Evolutionary conservation across 2,113 vertebrate species (phyloP).

Genomic region (Hypomesus transpacificus): DNA sequence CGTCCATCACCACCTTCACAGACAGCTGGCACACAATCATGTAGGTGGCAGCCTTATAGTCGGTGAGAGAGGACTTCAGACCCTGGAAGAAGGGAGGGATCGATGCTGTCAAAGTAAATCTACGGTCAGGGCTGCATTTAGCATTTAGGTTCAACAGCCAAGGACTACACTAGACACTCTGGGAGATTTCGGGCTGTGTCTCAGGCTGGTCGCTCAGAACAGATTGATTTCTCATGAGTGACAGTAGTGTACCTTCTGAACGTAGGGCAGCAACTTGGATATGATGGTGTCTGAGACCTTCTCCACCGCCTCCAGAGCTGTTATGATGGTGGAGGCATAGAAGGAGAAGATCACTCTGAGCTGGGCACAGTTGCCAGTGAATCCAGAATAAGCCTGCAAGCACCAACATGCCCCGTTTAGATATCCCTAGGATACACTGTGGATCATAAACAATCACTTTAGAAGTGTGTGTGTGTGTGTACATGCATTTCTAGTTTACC

Average conservation of each 20-base stretch:
- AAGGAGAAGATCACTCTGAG: slow-evolving; percentile 90
- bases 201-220: background rate
- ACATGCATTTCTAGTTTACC: slow-evolving; percentile 62
- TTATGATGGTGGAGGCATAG: slow-evolving; percentile 86
- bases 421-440: background rate
- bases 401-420: background rate
- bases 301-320: slow-evolving; percentile 76
- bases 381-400: slow-evolving; percentile 78
- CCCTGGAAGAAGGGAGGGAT: slow-evolving; percentile 72
- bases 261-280: slow-evolving; percentile 86
- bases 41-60: slow-evolving; percentile 89
- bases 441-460: background rate
- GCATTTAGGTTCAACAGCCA: background rate
- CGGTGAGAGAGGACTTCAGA: slow-evolving; percentile 81
- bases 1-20: slow-evolving; percentile 84
- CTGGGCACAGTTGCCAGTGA: slow-evolving; percentile 68
- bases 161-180: no score
- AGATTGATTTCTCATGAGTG: background rate
- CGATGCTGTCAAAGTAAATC: background rate
- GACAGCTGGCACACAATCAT: slow-evolving; percentile 92
- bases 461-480: background rate
- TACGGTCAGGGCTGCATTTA: background rate
- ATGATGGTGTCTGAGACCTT: slow-evolving; percentile 77
- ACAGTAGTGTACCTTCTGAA: slow-evolving; percentile 80
- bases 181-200: background rate